A percentile compares a stretch with the other conserved stretches of the same genome.
These are phyloP conservation scores for Diphyllodes magnificus DNA, from an alignment of 2,113 vertebrate genomes.

Conservation along the genomic window DNA sequence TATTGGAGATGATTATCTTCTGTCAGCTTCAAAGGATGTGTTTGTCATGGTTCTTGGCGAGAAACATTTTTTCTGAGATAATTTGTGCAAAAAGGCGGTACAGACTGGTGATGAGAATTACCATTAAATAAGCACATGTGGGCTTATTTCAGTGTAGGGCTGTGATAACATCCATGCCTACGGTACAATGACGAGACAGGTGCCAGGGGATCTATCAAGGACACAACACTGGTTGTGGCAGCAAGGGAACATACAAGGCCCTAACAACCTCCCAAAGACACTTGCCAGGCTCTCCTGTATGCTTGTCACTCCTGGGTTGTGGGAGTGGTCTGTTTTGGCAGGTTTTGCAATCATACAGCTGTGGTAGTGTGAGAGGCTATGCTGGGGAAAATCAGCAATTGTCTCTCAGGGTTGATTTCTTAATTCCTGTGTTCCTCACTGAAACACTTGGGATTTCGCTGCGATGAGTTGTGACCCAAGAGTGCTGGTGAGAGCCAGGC, in stretches of 20 bases:
- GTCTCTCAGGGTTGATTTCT: neutral
- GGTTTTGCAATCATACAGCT: neutral
- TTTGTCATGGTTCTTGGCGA: neutral
- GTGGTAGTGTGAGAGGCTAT: neutral
- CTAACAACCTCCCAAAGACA: neutral
- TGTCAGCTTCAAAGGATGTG: neutral
- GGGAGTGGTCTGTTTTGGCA: neutral
- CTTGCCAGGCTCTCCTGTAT: neutral
- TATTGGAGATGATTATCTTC: neutral
- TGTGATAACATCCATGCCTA: neutral
- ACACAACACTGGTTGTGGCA: neutral
- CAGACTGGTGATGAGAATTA: neutral
- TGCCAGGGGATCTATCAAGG: neutral
- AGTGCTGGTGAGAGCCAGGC: neutral
- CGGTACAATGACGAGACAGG: neutral
- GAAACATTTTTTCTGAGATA: neutral
- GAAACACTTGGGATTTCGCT: neutral
- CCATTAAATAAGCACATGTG: neutral
- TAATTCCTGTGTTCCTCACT: accelerated
- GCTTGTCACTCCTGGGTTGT: neutral
- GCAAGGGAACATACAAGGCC: neutral
- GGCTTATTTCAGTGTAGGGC: neutral
- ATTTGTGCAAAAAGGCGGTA: neutral
- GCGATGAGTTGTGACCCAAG: neutral
- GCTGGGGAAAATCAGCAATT: neutral